These are phyloP conservation scores for Lepidocolaptes lacrymiger DNA, from an alignment of 2,797 vertebrate species.

Conservation along the genomic window DNA sequence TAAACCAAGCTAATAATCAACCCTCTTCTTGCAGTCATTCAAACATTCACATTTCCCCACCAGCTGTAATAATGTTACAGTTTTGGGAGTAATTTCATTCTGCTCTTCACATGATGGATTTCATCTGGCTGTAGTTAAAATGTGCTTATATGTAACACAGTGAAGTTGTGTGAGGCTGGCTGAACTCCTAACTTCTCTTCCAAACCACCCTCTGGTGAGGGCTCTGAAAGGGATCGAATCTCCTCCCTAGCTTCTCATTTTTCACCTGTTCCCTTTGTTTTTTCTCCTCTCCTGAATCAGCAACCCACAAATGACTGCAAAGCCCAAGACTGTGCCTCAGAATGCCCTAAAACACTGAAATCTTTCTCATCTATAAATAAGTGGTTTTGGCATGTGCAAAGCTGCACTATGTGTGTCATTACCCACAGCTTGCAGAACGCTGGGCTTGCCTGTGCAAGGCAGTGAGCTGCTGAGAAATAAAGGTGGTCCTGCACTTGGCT, in stretches of 20 bases:
- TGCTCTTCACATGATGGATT: background rate
- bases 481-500: background rate
- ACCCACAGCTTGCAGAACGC: conserved; percentile 7
- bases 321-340: background rate
- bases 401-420: conserved; percentile 3
- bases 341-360: conserved; percentile 4
- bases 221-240: background rate
- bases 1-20: conserved; percentile 67
- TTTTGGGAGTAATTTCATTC: conserved; percentile 12
- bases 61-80: background rate
- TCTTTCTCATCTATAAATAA: background rate
- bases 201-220: background rate
- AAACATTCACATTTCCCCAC: conserved; percentile 30
- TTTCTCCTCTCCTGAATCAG: background rate
- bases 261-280: conserved; percentile 14
- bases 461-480: conserved; percentile 36
- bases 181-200: background rate
- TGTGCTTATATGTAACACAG: background rate
- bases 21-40: conserved; percentile 26
- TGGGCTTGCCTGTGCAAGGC: background rate
- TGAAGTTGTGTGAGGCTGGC: background rate
- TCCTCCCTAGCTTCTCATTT: background rate
- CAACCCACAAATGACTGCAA: background rate
- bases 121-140: background rate
- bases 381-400: conserved; percentile 13